phyloP scores from a whole-genome alignment of 2,888 invertebrate species.

The Yponomeuta cagnagella region DNA sequence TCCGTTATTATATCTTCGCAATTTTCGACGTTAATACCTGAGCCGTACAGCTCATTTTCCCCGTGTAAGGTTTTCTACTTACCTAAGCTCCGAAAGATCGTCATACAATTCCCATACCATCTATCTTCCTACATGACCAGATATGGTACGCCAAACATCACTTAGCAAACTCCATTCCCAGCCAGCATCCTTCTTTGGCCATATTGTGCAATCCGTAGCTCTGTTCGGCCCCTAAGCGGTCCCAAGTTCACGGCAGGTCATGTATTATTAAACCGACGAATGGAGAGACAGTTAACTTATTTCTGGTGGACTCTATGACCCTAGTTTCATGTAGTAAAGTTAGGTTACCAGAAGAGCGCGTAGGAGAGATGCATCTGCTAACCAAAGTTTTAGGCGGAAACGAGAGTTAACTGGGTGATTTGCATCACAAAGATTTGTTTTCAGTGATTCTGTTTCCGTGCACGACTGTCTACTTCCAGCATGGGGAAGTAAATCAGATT shows the following conservation, averaged over 20 bases:
- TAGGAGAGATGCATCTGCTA: background rate
- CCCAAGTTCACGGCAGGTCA: conserved; percentile 9
- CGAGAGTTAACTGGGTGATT: background rate
- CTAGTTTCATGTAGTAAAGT: background rate
- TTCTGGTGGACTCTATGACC: background rate
- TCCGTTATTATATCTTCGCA: no score
- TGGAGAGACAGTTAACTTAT: background rate
- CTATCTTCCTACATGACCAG: background rate
- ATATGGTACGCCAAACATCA: background rate
- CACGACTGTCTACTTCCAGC: no score
- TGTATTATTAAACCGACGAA: conserved; percentile 9
- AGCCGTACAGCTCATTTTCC: no score
- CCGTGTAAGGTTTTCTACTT: no score
- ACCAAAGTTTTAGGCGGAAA: background rate
- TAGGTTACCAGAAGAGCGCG: background rate
- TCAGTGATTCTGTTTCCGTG: background rate
- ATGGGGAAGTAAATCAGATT: no score
- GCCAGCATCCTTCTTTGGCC: background rate
- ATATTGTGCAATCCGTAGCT: background rate
- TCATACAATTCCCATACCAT: background rate
- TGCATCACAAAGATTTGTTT: background rate
- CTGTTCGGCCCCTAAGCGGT: background rate
- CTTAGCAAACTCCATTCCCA: background rate
- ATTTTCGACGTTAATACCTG: no score
- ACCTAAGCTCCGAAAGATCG: no score